Evolutionary conservation across 2,888 invertebrate species (phyloP), one percentile per base, ranked within the genome.

Genomic region (Dexiosoma caninum): DNA sequence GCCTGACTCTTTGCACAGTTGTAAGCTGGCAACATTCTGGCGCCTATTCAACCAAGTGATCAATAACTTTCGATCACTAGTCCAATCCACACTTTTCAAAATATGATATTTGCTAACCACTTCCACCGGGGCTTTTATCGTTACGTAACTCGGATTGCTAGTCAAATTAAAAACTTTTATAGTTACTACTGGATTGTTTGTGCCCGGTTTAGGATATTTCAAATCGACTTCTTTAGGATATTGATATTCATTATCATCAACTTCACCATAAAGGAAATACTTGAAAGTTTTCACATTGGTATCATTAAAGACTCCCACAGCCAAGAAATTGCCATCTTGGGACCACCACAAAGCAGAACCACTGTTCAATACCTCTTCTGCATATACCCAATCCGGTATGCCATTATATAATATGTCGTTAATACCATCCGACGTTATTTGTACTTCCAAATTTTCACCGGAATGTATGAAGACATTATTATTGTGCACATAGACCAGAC

Each of bases 381-480:
- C 97, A 88, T 98, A 98, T 40, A 97, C 94, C 98, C 98, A 98
- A 89, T 98, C 97, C 8, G 97, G 93, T 19, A 95, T 92, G 4
- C 97, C 97, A 87, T 95, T 95, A 88, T 94, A 97, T 64, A 96
- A 91, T 37, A 93, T 90, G 1, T 93, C 94, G 0, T 91, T 91
- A 1, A 92, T 87, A 0, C 95, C 95, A 71, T 93, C 92, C 8
- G 86, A 89, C 0, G 95, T 95, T 49, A 94, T 88, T n/a, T 89
- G 86, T 10, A 87, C 84, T 46, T 91, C 91, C 37, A 84, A 85
- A 51, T 88, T 90, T 14, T 83, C 85, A 23, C 84, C 85, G 57
- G 82, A 86, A 72, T 83, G 85, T 74, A 89, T 84, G 86, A 92
- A 94, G 53, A 95, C 93, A 85, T 95, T 93, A 85, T 95, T 95